Evolutionary conservation across 2,888 invertebrate genomes (phyloP).

Genomic region (Alitta virens): DNA sequence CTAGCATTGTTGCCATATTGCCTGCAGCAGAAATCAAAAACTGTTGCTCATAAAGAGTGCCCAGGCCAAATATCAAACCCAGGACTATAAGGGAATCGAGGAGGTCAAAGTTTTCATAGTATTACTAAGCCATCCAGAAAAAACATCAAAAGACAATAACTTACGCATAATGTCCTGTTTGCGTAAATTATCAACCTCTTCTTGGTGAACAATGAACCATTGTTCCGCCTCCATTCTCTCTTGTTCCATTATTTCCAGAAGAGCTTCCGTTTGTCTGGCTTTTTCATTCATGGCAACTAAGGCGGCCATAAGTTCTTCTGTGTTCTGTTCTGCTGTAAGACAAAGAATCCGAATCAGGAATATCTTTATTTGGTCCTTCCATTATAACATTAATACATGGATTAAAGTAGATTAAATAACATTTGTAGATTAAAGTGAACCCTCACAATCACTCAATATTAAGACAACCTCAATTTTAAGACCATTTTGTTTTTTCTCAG

Average conservation of each 20-base stretch:
- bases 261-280: conserved; percentile 46
- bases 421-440: too few species aligned
- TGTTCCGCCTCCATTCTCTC: conserved; percentile 50
- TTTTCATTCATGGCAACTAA: conserved; percentile 48
- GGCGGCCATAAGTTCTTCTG: conserved; percentile 38
- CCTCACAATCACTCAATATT: not conserved
- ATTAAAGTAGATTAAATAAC: too few species aligned
- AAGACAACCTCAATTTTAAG: too few species aligned
- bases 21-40: conserved; percentile 29
- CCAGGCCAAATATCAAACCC: not conserved
- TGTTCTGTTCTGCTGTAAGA: conserved; percentile 29
- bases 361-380: not conserved
- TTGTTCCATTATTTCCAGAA: conserved; percentile 49
- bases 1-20: conserved; percentile 45
- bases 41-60: not conserved
- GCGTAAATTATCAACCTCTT: conserved; percentile 47
- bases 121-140: too few species aligned
- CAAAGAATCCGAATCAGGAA: too few species aligned
- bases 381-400: not conserved
- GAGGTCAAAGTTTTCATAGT: too few species aligned
- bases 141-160: too few species aligned
- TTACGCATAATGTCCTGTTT: conserved; percentile 51
- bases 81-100: too few species aligned
- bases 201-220: conserved; percentile 48
- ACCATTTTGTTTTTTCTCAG: too few species aligned